These are phyloP conservation scores for Pavo muticus DNA, from an alignment of 2,113 vertebrate genomes.

Conservation along the genomic window DNA sequence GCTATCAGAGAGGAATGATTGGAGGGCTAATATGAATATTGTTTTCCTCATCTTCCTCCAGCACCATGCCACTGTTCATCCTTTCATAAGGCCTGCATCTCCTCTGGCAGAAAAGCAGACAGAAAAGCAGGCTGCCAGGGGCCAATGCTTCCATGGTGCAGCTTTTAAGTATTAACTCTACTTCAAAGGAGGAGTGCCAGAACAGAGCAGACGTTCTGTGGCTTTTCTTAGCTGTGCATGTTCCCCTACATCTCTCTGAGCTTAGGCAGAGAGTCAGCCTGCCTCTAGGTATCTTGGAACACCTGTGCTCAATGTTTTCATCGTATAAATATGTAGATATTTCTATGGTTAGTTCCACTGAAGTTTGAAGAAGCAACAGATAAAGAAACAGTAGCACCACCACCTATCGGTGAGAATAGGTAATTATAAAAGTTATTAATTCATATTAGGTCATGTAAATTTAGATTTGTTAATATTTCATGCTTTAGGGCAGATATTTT, in stretches of 20 bases:
- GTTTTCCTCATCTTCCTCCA: background rate
- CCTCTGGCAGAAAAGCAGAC: background rate
- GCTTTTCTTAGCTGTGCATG: background rate
- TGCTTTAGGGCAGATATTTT: background rate
- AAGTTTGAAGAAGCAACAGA: background rate
- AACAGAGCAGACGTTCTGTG: fast-evolving
- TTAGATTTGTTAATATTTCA: background rate
- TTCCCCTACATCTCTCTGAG: background rate
- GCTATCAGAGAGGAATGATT: background rate
- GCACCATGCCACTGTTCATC: fast-evolving
- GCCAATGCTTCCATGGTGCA: no score
- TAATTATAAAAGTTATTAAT: background rate
- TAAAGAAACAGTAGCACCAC: conserved; percentile 60
- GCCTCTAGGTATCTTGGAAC: background rate
- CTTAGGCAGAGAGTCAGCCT: background rate
- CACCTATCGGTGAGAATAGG: conserved; percentile 54
- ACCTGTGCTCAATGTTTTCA: background rate
- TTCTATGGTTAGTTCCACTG: background rate
- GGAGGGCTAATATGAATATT: fast-evolving
- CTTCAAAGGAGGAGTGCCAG: background rate
- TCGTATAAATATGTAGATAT: background rate
- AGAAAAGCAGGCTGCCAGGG: no score
- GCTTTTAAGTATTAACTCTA: background rate
- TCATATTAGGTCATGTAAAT: background rate
- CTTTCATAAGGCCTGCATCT: fast-evolving